Percentiles rank a stretch among this genome's conserved stretches.
Conservation (phyloP, 2,113 vertebrate genomes). For the Pongo pygmaeus region DNA sequence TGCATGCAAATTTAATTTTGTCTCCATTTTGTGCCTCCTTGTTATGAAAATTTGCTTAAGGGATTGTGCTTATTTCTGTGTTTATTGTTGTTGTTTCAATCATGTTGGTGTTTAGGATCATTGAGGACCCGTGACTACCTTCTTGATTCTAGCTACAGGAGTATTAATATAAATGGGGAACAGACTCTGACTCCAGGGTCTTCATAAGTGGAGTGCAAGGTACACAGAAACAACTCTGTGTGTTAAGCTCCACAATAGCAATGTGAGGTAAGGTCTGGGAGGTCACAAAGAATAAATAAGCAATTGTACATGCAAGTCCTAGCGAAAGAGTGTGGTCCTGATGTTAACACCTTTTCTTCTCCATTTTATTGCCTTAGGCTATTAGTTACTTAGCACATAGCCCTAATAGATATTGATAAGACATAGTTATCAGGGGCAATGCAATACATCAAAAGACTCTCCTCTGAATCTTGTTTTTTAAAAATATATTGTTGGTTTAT, state of each 20-base stretch:
- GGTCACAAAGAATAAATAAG: not conserved
- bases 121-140: fast-evolving
- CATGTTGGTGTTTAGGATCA: too few species aligned
- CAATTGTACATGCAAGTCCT: fast-evolving
- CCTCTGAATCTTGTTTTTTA: not conserved
- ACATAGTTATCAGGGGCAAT: fast-evolving
- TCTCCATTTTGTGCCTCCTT: not conserved
- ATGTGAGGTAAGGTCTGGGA: too few species aligned
- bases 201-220: fast-evolving
- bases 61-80: fast-evolving
- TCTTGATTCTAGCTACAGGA: not conserved
- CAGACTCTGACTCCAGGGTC: not conserved
- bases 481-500: not conserved
- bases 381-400: not conserved
- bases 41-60: not conserved
- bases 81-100: not conserved
- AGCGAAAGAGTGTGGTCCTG: not conserved
- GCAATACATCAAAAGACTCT: not conserved
- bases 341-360: fast-evolving
- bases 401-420: not conserved
- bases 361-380: too few species aligned
- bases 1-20: not conserved
- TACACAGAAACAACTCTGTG: not conserved
- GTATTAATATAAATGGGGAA: not conserved
- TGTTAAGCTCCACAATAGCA: not conserved